Evolutionary conservation across 2,113 vertebrate genomes (phyloP), one percentile per base, ranked within the genome.

Genomic region (Martes martes): DNA sequence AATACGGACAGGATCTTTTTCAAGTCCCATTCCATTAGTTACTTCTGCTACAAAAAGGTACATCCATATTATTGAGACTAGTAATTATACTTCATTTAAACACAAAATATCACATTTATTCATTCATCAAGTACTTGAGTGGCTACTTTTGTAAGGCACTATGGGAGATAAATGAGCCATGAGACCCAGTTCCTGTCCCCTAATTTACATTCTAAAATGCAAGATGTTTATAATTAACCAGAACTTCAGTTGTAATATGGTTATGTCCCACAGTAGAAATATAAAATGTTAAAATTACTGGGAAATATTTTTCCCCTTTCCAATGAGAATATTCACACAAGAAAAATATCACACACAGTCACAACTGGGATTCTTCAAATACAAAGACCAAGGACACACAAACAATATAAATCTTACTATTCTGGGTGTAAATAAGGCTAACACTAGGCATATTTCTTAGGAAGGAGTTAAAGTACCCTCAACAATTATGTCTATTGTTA

Each of bases 401-500:
- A 97, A 87, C 57, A 93, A 96, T 36, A 95, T 59, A 91, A 88
- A 94, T 84, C 67, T 96, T 97, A 81, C 88, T 93, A 86, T 86
- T 96, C 74, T 76, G 79, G 73, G 71, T 76, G 13, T 74, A 65
- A 97, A 93, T 55, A 71, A 86, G 73, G 61, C 74, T 88, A 97
- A 94, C 85, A 97, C 65, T 86, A 93, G 15, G 63, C 47, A 95
- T 85, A 71, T 11, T 78, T 93, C 79, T 96, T 61, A 81, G 67
- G 39, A 93, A 78, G 79, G 36, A 74, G 26, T 69, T 96, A 84
- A 91, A 96, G 45, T 86, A 65, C 26, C 7, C 65, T 91, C 39
- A 93, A 98, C 95, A 98, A 97, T 84, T 92, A 52, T 36, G 36
- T 71, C 89, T 92, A 95, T 92, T 97, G 96, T 97, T 95, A 65